Evolutionary conservation across 2,888 invertebrate species (phyloP).

Genomic region (Apantesis nais): DNA sequence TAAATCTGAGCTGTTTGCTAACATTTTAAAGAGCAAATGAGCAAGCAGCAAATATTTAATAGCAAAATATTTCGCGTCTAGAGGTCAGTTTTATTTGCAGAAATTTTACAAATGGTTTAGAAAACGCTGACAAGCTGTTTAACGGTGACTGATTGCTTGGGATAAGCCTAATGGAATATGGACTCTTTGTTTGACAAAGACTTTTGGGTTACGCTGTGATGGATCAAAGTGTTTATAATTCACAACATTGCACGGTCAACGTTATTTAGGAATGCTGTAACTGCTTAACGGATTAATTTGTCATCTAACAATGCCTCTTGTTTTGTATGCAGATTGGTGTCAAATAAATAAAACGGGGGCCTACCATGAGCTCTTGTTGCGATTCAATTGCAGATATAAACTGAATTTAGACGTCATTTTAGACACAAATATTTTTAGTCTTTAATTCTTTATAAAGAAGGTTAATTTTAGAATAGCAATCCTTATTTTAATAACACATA

Average conservation of each 20-base stretch:
- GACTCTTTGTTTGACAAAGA: conserved; percentile 2
- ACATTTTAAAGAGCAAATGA: not conserved
- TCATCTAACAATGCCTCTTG: not conserved
- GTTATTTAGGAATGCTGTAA: not conserved
- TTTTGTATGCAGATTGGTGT: not conserved
- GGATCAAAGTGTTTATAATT: not conserved
- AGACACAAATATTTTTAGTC: too few relatives aligned
- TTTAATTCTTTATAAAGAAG: too few relatives aligned
- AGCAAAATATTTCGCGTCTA: conserved; percentile 5
- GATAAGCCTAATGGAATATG: conserved; percentile 5
- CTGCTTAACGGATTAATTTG: not conserved
- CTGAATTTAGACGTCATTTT: too few relatives aligned
- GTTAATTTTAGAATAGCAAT: too few relatives aligned
- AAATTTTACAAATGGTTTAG: conserved; percentile 2
- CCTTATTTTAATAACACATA: too few relatives aligned
- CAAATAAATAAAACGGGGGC: too few relatives aligned
- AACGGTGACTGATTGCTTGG: conserved; percentile 14
- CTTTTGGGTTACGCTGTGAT: conserved; percentile 5
- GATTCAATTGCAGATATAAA: too few relatives aligned
- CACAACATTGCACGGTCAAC: not conserved
- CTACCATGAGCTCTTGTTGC: too few relatives aligned
- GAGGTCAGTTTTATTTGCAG: not conserved
- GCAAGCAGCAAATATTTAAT: not conserved
- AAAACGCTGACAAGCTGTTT: not conserved
- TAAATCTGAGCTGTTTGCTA: not conserved